Conservation (phyloP, 1,140 invertebrate genomes). For the Spodoptera frugiperda region DNA sequence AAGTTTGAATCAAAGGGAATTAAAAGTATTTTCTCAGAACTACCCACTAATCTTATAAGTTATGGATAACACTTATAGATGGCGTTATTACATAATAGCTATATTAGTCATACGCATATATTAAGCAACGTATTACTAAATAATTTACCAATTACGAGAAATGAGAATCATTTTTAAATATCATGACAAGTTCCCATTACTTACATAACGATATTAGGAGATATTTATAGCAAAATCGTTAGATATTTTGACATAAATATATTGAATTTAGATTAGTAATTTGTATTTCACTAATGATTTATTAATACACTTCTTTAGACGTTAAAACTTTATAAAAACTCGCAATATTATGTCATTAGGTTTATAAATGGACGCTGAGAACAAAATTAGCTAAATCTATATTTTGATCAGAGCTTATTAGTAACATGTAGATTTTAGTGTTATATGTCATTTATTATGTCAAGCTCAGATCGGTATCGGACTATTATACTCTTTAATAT, state of each 20-base stretch:
- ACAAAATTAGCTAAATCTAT: no score
- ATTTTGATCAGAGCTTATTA: no score
- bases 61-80: background rate
- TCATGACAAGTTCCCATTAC: constrained; percentile 13
- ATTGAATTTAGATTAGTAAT: constrained; percentile 11
- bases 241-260: constrained; percentile 4
- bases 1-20: no score
- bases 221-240: constrained; percentile 19
- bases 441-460: no score
- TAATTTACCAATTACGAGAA: constrained; percentile 25
- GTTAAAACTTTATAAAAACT: no score
- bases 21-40: background rate
- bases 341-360: no score
- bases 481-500: no score
- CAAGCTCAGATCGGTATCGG: no score
- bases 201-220: constrained; percentile 32
- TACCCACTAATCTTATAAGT: background rate
- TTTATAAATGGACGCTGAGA: no score
- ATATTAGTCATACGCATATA: constrained; percentile 9
- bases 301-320: background rate
- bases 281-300: constrained; percentile 1
- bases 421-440: no score
- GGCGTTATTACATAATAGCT: background rate
- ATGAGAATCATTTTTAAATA: constrained; percentile 1
- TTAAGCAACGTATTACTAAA: background rate